Conservation (phyloP, 2,113 vertebrate genomes). For the Montifringilla adamsi region DNA sequence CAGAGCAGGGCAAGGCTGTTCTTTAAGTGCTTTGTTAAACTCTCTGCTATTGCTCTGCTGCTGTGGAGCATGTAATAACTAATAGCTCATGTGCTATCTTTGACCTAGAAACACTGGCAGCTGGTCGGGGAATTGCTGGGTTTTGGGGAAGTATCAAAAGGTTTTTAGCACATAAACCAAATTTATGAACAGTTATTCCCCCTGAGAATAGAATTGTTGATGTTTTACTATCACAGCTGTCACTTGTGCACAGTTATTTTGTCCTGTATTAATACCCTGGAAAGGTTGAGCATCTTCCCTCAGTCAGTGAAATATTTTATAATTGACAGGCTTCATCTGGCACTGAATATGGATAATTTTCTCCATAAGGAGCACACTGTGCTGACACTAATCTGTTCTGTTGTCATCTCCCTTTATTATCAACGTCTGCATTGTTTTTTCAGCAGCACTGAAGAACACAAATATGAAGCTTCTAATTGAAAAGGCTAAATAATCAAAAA, state of each 20-base stretch:
- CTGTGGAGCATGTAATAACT: conserved; percentile 15
- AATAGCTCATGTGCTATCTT: not conserved
- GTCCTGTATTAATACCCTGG: conserved; percentile 44
- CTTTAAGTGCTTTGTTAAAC: conserved; percentile 6
- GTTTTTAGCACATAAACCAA: conserved; percentile 55
- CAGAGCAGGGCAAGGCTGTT: not conserved
- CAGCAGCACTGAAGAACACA: conserved; percentile 33
- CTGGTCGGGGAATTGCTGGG: conserved; percentile 33
- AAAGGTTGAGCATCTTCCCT: conserved; percentile 61
- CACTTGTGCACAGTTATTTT: not conserved
- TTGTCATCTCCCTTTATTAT: conserved; percentile 70
- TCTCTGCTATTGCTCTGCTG: not conserved
- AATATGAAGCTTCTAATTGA: conserved; percentile 67
- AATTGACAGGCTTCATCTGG: conserved; percentile 70
- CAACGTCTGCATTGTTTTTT: conserved; percentile 53
- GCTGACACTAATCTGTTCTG: conserved; percentile 68
- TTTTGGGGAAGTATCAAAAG: conserved; percentile 14
- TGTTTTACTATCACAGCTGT: conserved; percentile 46
- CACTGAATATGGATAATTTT: conserved; percentile 65
- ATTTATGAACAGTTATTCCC: conserved; percentile 52
- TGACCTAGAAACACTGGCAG: conserved; percentile 52
- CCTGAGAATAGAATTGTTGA: conserved; percentile 24
- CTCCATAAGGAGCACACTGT: conserved; percentile 47
- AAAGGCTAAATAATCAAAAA: conserved; percentile 73
- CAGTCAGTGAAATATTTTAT: conserved; percentile 49